Evolutionary conservation across 2,797 vertebrate species (phyloP), one percentile per base, ranked within the genome.

Genomic region (Botia almorhae): DNA sequence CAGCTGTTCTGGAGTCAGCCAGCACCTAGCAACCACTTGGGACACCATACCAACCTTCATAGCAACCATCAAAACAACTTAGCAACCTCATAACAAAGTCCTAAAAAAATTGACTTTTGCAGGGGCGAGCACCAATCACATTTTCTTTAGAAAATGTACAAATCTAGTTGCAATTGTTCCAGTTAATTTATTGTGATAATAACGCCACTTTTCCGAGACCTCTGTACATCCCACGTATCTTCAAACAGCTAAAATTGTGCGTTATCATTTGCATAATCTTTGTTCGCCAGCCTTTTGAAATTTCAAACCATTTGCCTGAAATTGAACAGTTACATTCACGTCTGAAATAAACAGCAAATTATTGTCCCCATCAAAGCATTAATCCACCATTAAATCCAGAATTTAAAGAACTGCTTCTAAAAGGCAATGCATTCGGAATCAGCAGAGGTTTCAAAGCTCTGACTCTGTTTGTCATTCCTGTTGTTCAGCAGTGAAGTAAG

Each of bases 361-460:
- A 64, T 78, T 68, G 26, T 78, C 48, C 36, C 50, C 63, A 74
- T 72, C 46, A 76, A 50, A 53, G 61, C 58, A 74, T 63, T 65
- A 58, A 26, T 50, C 19, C 26, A 50, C 53, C 21, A 55, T 78
- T 78, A 83, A 71, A 76, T 26, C 29, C 6, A 4, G 60, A 56
- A 78, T 71, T 87, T 21, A 82, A 83, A 61, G 50, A 51, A 48
- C 69, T 82, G 69, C 70, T 64, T 81, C 19, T 53, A 53, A 84
- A 78, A 39, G 70, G 68, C 78, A 63, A 23, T 7, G 39, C 21
- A 2, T 33, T 33, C 29, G 69, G 58, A 39, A 29, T 16, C 75
- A 58, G 16, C 19, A 2, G 19, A 43, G 33, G 46, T 46, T 46
- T 46, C 43, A 46, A 10, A 21, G 19, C 7, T 53, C 6, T 56